Percentiles rank a stretch among this genome's conserved stretches.
These are phyloP conservation scores for Trinectes maculatus DNA, from an alignment of 2,113 vertebrate species.

Conservation along the genomic window DNA sequence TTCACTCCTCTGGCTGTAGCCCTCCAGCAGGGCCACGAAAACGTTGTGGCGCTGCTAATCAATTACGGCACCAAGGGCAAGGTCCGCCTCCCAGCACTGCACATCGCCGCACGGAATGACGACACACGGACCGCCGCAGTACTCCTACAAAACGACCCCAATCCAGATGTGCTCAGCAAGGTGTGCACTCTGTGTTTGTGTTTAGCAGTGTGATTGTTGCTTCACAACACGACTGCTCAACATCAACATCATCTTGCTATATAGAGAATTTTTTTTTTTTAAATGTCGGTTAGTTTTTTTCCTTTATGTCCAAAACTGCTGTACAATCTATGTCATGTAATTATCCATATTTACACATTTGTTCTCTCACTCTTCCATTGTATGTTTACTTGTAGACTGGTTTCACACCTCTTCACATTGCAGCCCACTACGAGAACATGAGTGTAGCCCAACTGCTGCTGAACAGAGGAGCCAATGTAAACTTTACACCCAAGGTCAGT, in stretches of 20 bases:
- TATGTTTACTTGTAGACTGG: conserved; percentile 86
- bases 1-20: conserved; percentile 96
- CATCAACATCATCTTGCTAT: too few species aligned
- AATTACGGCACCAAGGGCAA: conserved; percentile 97
- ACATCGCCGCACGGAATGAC: conserved; percentile 95
- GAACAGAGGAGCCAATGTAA: conserved; percentile 94
- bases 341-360: conserved; percentile 1
- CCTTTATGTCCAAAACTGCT: neutral
- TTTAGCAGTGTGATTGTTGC: neutral
- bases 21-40: conserved; percentile 97
- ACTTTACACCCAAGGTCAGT: conserved; percentile 95
- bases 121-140: conserved; percentile 95
- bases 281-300: neutral
- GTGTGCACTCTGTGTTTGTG: conserved; percentile 64
- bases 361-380: neutral
- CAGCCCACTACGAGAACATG: conserved; percentile 97
- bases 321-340: neutral
- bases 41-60: conserved; percentile 95
- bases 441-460: conserved; percentile 93
- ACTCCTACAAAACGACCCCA: conserved; percentile 96
- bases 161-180: conserved; percentile 96
- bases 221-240: too few species aligned
- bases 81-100: conserved; percentile 94
- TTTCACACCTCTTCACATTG: conserved; percentile 98
- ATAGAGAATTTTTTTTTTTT: neutral